Conservation (phyloP, 2,888 invertebrate genomes). For the Drosophila tripunctata region DNA sequence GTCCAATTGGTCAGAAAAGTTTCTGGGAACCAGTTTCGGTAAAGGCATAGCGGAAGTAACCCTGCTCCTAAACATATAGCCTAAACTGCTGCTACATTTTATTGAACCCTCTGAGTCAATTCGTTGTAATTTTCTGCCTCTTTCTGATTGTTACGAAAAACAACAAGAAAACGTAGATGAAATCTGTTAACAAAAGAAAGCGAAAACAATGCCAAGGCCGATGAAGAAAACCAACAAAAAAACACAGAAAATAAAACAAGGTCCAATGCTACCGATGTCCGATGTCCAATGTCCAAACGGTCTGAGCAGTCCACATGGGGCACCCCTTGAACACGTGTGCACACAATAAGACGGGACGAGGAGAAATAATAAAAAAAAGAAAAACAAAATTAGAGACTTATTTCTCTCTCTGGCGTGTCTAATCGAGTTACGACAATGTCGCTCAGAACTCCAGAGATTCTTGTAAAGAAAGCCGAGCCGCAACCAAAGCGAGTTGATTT, state of each 20-base stretch:
- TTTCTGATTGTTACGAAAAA: constrained; percentile 38
- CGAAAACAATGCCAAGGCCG: constrained; percentile 78
- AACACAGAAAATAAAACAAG: constrained; percentile 22
- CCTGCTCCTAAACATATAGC: constrained; percentile 1
- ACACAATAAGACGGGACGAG: constrained; percentile 62
- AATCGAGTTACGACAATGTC: constrained; percentile 77
- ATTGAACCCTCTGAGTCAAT: constrained; percentile 18
- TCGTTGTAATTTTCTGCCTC: constrained; percentile 47
- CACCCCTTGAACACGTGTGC: constrained; percentile 82
- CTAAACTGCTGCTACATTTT: constrained; percentile 31
- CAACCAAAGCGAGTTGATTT: constrained; percentile 3
- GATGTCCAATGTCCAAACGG: constrained; percentile 25
- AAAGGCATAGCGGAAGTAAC: constrained; percentile 28
- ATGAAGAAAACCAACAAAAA: constrained; percentile 17
- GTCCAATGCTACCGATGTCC: constrained; percentile 51
- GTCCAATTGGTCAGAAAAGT: constrained; percentile 42
- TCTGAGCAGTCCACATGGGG: constrained; percentile 4
- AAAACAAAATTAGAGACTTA: constrained; percentile 78
- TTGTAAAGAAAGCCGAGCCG: constrained; percentile 33
- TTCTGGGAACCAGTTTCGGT: constrained; percentile 11
- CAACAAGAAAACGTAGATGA: constrained; percentile 1
- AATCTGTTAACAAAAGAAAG: constrained; percentile 66
- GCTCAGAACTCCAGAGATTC: constrained; percentile 48
- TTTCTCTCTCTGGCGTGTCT: constrained; percentile 66
- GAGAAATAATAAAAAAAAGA: constrained; percentile 58